phyloP scores from a whole-genome alignment of 2,797 vertebrate genomes.

The Corythornis leucogaster region DNA sequence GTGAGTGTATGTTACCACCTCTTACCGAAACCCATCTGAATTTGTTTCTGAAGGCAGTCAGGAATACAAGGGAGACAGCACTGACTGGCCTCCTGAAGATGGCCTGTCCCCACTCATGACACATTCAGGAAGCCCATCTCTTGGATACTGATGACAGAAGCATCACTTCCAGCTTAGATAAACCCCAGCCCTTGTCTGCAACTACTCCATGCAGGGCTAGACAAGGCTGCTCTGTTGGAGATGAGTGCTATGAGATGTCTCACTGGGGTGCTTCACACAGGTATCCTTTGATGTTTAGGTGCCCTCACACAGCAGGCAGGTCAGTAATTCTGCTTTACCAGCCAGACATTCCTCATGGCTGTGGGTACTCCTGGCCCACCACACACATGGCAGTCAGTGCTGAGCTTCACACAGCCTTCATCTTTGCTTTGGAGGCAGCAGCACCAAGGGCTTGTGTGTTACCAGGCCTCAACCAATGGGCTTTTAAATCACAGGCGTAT shows the following conservation, averaged over 20 bases:
- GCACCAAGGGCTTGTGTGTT: background rate
- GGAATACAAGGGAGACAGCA: background rate
- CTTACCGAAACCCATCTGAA: background rate
- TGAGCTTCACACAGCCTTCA: background rate
- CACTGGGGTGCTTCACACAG: background rate
- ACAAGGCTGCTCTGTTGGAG: background rate
- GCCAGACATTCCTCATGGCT: rapidly evolving
- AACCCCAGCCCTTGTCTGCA: background rate
- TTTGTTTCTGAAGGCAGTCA: background rate
- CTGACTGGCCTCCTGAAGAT: background rate
- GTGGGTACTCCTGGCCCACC: background rate
- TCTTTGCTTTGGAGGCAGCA: background rate
- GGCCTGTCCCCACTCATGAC: background rate
- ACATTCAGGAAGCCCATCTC: background rate
- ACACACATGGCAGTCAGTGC: background rate
- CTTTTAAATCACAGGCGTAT: background rate
- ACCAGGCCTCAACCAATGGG: background rate
- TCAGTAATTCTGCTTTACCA: rapidly evolving
- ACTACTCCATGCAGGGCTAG: background rate
- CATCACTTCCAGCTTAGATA: background rate
- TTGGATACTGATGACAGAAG: background rate
- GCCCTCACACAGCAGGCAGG: background rate
- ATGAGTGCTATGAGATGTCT: background rate
- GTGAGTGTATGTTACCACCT: background rate
- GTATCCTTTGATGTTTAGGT: background rate